Evolutionary conservation across 2,888 invertebrate genomes (phyloP).

Genomic region (Mystacides longicornis): DNA sequence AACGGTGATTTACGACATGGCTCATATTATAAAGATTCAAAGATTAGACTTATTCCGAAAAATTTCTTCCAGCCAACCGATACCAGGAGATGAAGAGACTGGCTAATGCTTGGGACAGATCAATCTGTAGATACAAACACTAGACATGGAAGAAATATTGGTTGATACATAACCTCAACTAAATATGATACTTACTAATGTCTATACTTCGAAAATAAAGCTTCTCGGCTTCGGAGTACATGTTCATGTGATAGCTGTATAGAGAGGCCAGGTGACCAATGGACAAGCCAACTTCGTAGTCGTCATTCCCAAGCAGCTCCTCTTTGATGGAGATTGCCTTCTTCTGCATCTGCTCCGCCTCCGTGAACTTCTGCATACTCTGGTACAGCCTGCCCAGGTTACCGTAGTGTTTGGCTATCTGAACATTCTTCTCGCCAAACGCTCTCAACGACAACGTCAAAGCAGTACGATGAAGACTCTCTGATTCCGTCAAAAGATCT

Average conservation of each 20-base stretch:
- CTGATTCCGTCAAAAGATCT: conserved; percentile 67
- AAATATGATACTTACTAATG: conserved; percentile 81
- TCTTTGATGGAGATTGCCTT: conserved; percentile 91
- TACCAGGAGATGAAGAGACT: too few species aligned
- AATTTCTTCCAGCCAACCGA: too few species aligned
- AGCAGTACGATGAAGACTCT: conserved; percentile 76
- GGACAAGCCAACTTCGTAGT: conserved; percentile 88
- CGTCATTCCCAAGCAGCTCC: conserved; percentile 72
- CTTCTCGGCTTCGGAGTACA: conserved; percentile 77
- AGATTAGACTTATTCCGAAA: too few species aligned
- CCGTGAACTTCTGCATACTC: conserved; percentile 82
- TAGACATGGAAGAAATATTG: too few species aligned
- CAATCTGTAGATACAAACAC: too few species aligned
- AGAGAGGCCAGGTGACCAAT: conserved; percentile 90
- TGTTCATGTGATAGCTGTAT: conserved; percentile 91
- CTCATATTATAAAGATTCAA: too few species aligned
- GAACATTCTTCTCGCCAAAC: conserved; percentile 89
- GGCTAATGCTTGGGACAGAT: too few species aligned
- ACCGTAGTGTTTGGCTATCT: conserved; percentile 94
- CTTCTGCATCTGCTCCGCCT: conserved; percentile 87
- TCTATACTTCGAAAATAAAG: conserved; percentile 81
- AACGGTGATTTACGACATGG: too few species aligned
- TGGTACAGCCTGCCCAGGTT: conserved; percentile 91
- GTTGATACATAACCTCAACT: too few species aligned
- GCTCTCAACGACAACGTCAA: conserved; percentile 69